Conservation (phyloP, 2,113 vertebrate species). For the Colius striatus region DNA sequence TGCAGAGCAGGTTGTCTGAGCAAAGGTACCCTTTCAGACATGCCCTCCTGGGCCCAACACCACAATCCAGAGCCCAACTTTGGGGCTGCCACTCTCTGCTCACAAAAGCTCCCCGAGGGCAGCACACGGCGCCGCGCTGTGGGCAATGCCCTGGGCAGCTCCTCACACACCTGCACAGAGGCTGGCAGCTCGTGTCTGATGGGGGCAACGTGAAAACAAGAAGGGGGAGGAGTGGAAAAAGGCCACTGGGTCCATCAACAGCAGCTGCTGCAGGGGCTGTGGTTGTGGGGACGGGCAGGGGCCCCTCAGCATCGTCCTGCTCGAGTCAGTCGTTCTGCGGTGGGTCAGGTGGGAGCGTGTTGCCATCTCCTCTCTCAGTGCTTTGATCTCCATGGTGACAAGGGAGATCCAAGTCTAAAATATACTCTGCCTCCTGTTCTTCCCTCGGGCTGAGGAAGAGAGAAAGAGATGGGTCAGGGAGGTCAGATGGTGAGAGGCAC, state of each 20-base stretch:
- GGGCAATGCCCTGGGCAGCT: not conserved
- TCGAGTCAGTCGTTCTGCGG: not conserved
- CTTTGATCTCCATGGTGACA: slow-evolving; percentile 29
- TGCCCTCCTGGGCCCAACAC: not conserved
- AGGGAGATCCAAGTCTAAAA: slow-evolving; percentile 78
- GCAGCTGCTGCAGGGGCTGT: not conserved
- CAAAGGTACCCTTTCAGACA: not conserved
- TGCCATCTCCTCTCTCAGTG: slow-evolving; percentile 8
- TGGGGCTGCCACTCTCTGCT: not conserved
- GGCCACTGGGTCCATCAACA: not conserved
- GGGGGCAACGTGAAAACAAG: not conserved
- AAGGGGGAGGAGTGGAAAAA: not conserved
- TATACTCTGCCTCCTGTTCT: slow-evolving; percentile 93
- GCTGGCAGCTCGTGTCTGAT: not conserved
- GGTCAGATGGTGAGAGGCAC: fast-evolving
- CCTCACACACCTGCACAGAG: not conserved
- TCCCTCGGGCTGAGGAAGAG: slow-evolving; percentile 84
- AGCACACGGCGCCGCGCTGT: not conserved
- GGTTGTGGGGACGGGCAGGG: not conserved
- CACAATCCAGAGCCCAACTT: not conserved
- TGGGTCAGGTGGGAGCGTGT: not conserved
- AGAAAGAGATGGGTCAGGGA: not conserved
- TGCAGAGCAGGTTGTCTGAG: not conserved
- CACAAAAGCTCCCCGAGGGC: not conserved
- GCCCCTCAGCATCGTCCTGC: not conserved